Evolutionary conservation across 1,140 invertebrate species (phyloP).

Genomic region (Cyclargus thomasi): DNA sequence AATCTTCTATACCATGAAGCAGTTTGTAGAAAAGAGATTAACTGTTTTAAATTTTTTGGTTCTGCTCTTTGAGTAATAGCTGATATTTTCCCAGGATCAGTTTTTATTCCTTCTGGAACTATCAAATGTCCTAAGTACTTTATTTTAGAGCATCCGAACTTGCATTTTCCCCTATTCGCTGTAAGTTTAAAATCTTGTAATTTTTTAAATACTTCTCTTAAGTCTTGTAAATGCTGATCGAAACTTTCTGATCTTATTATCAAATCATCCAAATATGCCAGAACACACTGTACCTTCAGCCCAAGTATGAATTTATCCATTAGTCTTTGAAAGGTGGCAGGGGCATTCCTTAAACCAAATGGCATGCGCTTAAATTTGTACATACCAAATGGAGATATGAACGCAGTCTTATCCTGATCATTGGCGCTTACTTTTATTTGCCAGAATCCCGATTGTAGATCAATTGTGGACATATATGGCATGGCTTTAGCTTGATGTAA

Average conservation of each 20-base stretch:
- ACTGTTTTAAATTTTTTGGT: constrained; percentile 32
- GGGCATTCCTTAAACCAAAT: constrained; percentile 51
- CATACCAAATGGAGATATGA: constrained; percentile 8
- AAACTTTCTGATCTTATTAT: constrained; percentile 28
- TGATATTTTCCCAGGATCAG: constrained; percentile 27
- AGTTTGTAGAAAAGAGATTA: constrained; percentile 34
- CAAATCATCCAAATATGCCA: constrained; percentile 33
- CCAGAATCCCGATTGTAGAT: neutral
- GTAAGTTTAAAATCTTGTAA: constrained; percentile 26
- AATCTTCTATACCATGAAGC: constrained; percentile 38
- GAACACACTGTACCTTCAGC: constrained; percentile 23
- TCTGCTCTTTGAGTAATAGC: constrained; percentile 22
- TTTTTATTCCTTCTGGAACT: constrained; percentile 25
- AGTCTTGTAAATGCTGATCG: constrained; percentile 27
- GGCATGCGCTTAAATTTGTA: constrained; percentile 38
- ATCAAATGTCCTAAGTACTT: constrained; percentile 37
- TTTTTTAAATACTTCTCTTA: constrained; percentile 24
- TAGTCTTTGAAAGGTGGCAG: constrained; percentile 58
- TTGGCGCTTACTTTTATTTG: too few relatives aligned
- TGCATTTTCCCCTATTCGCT: constrained; percentile 28
- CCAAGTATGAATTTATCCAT: constrained; percentile 38
- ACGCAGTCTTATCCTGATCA: neutral
- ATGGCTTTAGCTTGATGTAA: neutral
- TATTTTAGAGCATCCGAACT: constrained; percentile 25
- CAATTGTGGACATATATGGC: neutral